phyloP scores from a whole-genome alignment of 2,888 invertebrate genomes.

The Andrena praecox region DNA sequence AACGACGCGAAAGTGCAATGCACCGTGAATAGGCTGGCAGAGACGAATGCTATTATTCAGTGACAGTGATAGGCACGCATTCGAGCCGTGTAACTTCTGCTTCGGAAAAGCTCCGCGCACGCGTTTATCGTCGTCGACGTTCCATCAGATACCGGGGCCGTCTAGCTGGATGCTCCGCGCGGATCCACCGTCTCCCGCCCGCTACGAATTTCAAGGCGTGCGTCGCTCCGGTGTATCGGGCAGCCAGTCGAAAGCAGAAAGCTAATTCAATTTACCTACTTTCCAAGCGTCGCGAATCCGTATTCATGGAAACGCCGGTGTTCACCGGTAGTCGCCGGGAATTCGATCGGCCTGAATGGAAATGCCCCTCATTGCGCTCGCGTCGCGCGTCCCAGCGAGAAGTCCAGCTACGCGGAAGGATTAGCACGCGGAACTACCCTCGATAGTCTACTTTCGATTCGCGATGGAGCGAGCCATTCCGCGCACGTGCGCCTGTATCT shows the following conservation, averaged over 20 bases:
- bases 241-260: slow-evolving; percentile 41
- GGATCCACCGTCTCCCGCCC: not conserved
- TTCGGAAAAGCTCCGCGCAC: slow-evolving; percentile 10
- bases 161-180: not conserved
- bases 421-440: too few species aligned
- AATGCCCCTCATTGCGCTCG: not conserved
- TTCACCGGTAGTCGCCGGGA: not conserved
- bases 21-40: slow-evolving; percentile 73
- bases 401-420: not conserved
- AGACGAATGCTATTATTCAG: slow-evolving; percentile 71
- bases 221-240: not conserved
- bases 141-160: not conserved
- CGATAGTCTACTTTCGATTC: not conserved
- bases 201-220: not conserved
- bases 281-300: slow-evolving; percentile 30
- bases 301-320: slow-evolving; percentile 31
- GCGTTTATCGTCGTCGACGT: slow-evolving; percentile 30
- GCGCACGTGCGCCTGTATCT: not conserved
- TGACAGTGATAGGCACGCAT: slow-evolving; percentile 57
- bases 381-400: not conserved
- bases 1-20: slow-evolving; percentile 72
- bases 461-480: not conserved
- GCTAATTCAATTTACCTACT: slow-evolving; percentile 34
- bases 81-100: slow-evolving; percentile 32
- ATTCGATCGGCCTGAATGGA: slow-evolving; percentile 5